Evolutionary conservation across 2,888 invertebrate species (phyloP), one percentile per base, ranked within the genome.

Genomic region (Chrysolina oricalcia): DNA sequence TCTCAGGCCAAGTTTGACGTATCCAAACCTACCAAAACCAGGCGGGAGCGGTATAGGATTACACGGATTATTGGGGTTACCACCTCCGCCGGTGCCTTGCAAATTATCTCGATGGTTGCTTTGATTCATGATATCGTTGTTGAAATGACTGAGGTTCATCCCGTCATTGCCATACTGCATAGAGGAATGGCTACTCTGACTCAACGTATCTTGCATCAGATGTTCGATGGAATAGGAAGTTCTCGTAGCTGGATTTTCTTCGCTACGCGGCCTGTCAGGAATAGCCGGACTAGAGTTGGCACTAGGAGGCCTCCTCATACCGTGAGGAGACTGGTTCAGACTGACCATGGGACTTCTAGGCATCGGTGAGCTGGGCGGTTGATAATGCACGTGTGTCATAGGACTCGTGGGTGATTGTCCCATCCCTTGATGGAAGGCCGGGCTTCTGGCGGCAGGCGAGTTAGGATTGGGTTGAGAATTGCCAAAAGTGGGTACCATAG

Each of bases 1-100:
- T 76, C 91, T 87, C 3, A 94, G 83, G 15, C 91, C 94, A 2
- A 92, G 89, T 83, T 92, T 92, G 81, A 91, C 90, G 86, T 92
- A 93, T 0, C 91, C 91, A 83, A 89, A 91, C 63, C 92, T 89
- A 0, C 90, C 90, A 83, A 92, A 92, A 72, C 90, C 90, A 27
- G 91, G 90, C 1, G 92, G 91, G 15, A 80, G 23, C 0, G 93
- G 93, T 66, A 92, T 89, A 0, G 91, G 90, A 85, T 91, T 92
- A 62, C 89, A 88, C 10, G 91, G 91, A 83, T 91, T 91, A 77
- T 90, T 90, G 0, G 90, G 89, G 80, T 91, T 91, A 11, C 91
- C 91, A 3, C 91, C 91, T 13, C 91, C 90, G 10, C 91, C 91
- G 15, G 91, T 90, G 9, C 79, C 70, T 73, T 80, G 79, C 67